Evolutionary conservation across 1,140 invertebrate species (phyloP), one percentile per base, ranked within the genome.

Genomic region (Pectinophora gossypiella): DNA sequence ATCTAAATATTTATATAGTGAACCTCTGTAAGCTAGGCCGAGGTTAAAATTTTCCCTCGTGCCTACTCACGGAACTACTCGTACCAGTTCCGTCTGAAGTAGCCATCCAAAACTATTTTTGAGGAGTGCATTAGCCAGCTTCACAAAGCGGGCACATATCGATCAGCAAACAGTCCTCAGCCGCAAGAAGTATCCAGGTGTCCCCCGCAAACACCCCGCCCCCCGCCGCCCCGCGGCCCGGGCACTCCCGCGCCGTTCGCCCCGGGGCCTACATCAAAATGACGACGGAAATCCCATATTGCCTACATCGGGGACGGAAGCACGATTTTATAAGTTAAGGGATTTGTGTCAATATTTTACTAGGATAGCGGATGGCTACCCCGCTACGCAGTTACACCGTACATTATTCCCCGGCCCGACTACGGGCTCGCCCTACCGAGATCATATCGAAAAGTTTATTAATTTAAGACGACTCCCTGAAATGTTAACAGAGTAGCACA

Each of bases 341-440:
- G 83, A 84, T 86, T 83, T 80, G 71, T 84, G 83, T 85, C 77
- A 86, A 86, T 84, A 86, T 86, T 86, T 81, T 83, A 86, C 72
- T 85, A 86, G 83, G 80, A 86, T 67, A 73, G 65, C 68, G 63
- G 69, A 71, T 63, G 54, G 51, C 51, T 57, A 54, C 56, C 54
- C 51, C 44, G 18, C 35, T 45, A 35, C 35, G 35, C 18, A 32
- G 45, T 56, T 55, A 56, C 40, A 16, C 45, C 48, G 44, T 47
- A 56, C 59, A 51, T 54, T 32, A 54, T 51, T 44, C 42, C 19
- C 45, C 18, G n/a, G n/a, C n/a, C 19, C 36, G 48, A 35, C 27
- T 40, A 19, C 16, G 20, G 22, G 16, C 16, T 36, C 50, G 23
- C 19, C 23, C 23, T 3, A 19, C 58, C 45, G 35, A 20, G 36